phyloP scores from a whole-genome alignment of 2,797 vertebrate genomes.

The Liparis tanakae region DNA sequence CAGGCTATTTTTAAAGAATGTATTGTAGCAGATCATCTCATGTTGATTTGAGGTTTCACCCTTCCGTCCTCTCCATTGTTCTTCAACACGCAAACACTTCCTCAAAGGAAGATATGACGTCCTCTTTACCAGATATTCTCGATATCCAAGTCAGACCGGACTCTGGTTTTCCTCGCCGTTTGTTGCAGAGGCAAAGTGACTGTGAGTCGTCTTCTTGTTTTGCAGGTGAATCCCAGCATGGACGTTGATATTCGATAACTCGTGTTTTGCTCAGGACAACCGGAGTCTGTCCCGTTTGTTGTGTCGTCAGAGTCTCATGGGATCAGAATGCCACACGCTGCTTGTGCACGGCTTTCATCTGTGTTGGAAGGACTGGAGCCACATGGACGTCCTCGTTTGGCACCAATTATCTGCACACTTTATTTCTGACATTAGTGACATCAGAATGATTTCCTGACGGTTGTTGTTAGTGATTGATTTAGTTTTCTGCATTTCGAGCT shows the following conservation, averaged over 20 bases:
- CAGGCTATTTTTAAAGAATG: slow-evolving; percentile 10
- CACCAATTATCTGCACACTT: slow-evolving; percentile 13
- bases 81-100: slow-evolving; percentile 71
- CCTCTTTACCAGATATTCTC: slow-evolving; percentile 77
- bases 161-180: slow-evolving; percentile 39
- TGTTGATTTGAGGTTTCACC: slow-evolving; percentile 72
- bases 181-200: slow-evolving; percentile 13
- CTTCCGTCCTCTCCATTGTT: slow-evolving; percentile 81
- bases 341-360: slow-evolving; percentile 54
- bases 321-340: slow-evolving; percentile 30
- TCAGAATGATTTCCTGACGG: neutral
- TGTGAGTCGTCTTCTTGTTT: slow-evolving; percentile 28
- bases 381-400: slow-evolving; percentile 20
- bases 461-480: neutral
- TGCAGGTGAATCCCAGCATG: slow-evolving; percentile 73
- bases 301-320: slow-evolving; percentile 33
- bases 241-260: slow-evolving; percentile 33
- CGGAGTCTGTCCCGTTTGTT: slow-evolving; percentile 39
- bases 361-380: slow-evolving; percentile 31
- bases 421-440: slow-evolving; percentile 23
- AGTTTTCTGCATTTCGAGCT: slow-evolving; percentile 14
- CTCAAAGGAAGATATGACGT: slow-evolving; percentile 64
- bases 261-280: slow-evolving; percentile 23
- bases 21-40: slow-evolving; percentile 3
- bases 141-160: slow-evolving; percentile 38